phyloP scores from a whole-genome alignment of 1,140 invertebrate species.

The Geopemphigus sp. region DNA sequence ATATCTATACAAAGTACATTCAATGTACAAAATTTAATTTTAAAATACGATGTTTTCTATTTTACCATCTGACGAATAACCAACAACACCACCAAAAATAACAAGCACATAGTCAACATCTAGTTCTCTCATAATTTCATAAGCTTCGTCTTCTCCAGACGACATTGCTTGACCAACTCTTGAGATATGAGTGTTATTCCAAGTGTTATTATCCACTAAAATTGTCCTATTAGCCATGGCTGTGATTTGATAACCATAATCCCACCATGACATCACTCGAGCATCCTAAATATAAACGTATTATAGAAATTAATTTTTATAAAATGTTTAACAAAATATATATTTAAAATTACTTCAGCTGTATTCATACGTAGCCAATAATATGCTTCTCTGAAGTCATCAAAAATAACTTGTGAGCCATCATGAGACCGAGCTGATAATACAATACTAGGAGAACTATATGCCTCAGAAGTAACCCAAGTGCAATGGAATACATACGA shows the following conservation, averaged over 20 bases:
- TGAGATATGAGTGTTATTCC: conserved; percentile 99
- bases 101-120: conserved; percentile 98
- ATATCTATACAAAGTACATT: conserved; percentile 67
- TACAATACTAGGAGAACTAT: conserved; percentile 96
- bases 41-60: conserved; percentile 47
- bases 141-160: conserved; percentile 91
- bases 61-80: conserved; percentile 96
- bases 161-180: conserved; percentile 97
- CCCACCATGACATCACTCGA: conserved; percentile 99
- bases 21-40: conserved; percentile 7
- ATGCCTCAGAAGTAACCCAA: conserved; percentile 99
- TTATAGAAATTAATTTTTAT: conserved; percentile 11
- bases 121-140: conserved; percentile 94
- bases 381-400: conserved; percentile 97
- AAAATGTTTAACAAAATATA: neutral
- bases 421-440: conserved; percentile 91
- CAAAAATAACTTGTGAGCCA: conserved; percentile 92
- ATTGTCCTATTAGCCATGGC: conserved; percentile 98
- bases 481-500: conserved; percentile 96
- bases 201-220: conserved; percentile 98
- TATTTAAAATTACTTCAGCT: conserved; percentile 63
- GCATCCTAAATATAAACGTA: conserved; percentile 66
- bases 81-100: conserved; percentile 95
- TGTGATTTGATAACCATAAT: conserved; percentile 99
- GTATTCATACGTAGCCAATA: conserved; percentile 98